A percentile compares a stretch with the other conserved stretches of the same genome.
Conservation (phyloP, 2,797 vertebrate genomes). For the Sebastes flavidus region DNA sequence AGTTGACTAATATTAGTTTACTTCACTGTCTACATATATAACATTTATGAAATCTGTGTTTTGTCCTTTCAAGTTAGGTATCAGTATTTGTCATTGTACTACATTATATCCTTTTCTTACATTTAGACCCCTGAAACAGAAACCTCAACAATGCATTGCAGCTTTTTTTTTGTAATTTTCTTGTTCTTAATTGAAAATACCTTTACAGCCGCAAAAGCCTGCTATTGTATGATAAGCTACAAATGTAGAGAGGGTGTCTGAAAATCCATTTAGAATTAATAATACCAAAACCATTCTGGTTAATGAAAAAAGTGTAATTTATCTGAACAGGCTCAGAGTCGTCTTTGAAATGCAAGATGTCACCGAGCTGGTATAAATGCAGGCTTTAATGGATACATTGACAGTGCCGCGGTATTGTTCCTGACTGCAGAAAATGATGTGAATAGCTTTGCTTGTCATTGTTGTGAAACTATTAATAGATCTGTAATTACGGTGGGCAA, state of each 20-base stretch:
- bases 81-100: not conserved
- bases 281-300: constrained; percentile 74
- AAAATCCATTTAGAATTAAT: constrained; percentile 83
- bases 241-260: constrained; percentile 71
- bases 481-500: constrained; percentile 81
- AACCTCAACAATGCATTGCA: constrained; percentile 39
- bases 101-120: not conserved
- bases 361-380: constrained; percentile 78
- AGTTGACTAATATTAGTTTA: not conserved
- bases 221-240: constrained; percentile 82
- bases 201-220: constrained; percentile 73
- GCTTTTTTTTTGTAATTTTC: constrained; percentile 7
- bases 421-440: constrained; percentile 79
- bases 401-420: constrained; percentile 76
- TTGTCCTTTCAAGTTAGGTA: not conserved
- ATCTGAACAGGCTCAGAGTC: constrained; percentile 79
- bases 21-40: not conserved
- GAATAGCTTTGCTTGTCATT: constrained; percentile 79
- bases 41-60: not conserved
- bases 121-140: constrained; percentile 15
- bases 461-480: constrained; percentile 85
- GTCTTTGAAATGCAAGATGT: constrained; percentile 83
- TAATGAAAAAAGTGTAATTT: constrained; percentile 83
- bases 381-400: constrained; percentile 78
- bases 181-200: constrained; percentile 70